phyloP scores from a whole-genome alignment of 1,140 invertebrate species.

The Drosophila burlai region DNA sequence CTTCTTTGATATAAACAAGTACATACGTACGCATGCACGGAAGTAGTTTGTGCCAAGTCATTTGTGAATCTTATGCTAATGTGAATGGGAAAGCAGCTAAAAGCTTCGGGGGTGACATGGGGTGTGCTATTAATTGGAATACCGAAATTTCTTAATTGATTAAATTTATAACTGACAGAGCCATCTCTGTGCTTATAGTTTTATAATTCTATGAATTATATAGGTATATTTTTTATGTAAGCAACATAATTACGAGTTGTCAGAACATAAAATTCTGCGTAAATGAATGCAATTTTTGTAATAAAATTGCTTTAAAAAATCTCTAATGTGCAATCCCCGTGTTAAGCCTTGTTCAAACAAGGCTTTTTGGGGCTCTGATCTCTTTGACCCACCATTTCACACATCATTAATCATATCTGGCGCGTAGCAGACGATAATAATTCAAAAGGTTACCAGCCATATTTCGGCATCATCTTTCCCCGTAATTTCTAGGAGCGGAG shows the following conservation, averaged over 20 bases:
- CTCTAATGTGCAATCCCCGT: too few species aligned
- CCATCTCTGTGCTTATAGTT: background rate
- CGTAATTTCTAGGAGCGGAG: constrained; percentile 32
- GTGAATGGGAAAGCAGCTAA: constrained; percentile 19
- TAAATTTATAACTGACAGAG: constrained; percentile 3
- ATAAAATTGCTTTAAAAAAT: background rate
- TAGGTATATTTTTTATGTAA: too few species aligned
- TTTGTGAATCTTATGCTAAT: constrained; percentile 50
- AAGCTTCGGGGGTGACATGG: background rate
- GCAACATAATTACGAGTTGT: too few species aligned
- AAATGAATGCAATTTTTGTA: background rate
- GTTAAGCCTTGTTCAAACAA: background rate
- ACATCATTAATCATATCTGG: constrained; percentile 31
- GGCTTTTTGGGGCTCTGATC: background rate
- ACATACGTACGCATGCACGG: background rate
- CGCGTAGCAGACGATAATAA: constrained; percentile 14
- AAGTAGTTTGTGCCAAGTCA: constrained; percentile 55
- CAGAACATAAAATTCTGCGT: too few species aligned
- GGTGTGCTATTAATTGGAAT: constrained; percentile 18
- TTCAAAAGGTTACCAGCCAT: constrained; percentile 18
- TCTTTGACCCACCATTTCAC: constrained; percentile 22
- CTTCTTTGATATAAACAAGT: constrained; percentile 34
- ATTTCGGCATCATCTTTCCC: constrained; percentile 36
- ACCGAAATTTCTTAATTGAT: constrained; percentile 25
- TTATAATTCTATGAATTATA: background rate